These are phyloP conservation scores for Horisme vitalbata DNA, from an alignment of 2,888 invertebrate genomes.

Conservation along the genomic window DNA sequence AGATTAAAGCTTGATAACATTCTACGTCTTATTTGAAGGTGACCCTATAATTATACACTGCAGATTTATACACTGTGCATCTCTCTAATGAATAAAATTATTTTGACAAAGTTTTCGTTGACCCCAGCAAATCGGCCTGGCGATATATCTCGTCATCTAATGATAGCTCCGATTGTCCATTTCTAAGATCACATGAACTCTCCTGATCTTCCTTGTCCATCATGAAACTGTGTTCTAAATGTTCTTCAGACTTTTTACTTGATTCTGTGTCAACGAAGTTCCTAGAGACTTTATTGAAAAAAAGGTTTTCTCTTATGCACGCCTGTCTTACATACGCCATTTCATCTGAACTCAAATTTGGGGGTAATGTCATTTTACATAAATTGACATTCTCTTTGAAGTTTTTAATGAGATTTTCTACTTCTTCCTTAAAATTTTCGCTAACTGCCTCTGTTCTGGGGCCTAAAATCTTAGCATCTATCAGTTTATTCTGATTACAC, in stretches of 20 bases:
- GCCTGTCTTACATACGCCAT: slow-evolving; percentile 68
- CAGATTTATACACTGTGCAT: too few relatives aligned
- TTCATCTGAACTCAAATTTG: slow-evolving; percentile 68
- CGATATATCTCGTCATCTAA: slow-evolving; percentile 10
- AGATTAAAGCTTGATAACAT: too few relatives aligned
- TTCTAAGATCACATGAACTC: slow-evolving; percentile 7
- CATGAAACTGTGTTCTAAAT: slow-evolving; percentile 4
- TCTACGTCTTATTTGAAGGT: too few relatives aligned
- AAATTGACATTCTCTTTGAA: slow-evolving; percentile 69
- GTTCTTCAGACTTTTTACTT: neutral
- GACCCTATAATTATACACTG: too few relatives aligned
- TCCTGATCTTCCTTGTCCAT: slow-evolving; percentile 23
- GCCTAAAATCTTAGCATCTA: slow-evolving; percentile 37
- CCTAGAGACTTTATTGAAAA: slow-evolving; percentile 52
- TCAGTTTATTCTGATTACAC: slow-evolving; percentile 52
- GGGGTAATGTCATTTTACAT: slow-evolving; percentile 74
- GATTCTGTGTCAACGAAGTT: slow-evolving; percentile 6
- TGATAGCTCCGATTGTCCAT: neutral
- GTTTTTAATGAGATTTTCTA: slow-evolving; percentile 67
- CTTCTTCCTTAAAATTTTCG: slow-evolving; percentile 66
- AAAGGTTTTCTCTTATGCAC: slow-evolving; percentile 73
- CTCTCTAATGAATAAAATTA: too few relatives aligned
- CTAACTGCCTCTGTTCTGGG: slow-evolving; percentile 44
- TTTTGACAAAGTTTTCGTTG: neutral
- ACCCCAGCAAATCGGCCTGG: neutral